These are phyloP conservation scores for Rhinopomastus cyanomelas DNA, from an alignment of 2,113 vertebrate species.

Conservation along the genomic window DNA sequence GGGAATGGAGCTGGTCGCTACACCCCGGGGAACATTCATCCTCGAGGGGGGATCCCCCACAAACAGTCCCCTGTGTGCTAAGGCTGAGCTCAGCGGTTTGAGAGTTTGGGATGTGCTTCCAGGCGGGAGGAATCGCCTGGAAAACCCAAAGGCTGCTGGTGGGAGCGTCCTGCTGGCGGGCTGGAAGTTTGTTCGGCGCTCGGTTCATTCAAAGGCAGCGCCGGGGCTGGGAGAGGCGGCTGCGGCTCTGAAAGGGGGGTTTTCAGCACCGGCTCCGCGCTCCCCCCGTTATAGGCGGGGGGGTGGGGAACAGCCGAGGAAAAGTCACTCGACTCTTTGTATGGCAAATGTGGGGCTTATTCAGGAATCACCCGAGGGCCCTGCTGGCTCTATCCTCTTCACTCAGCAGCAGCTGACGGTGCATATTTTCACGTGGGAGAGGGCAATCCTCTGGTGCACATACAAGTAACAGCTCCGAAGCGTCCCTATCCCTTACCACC, in stretches of 20 bases:
- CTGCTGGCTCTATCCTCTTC: background rate
- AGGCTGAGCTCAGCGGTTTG: background rate
- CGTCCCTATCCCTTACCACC: background rate
- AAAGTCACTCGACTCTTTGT: background rate
- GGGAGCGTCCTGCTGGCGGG: background rate
- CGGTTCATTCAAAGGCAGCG: background rate
- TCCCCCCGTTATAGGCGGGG: rapidly evolving
- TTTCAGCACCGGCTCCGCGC: background rate
- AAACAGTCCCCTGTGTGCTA: too few relatives aligned
- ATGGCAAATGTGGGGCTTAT: background rate
- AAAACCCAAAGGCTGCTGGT: background rate
- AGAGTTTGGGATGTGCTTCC: background rate
- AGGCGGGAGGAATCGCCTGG: background rate
- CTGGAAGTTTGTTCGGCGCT: background rate
- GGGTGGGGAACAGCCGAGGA: background rate
- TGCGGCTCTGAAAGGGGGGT: background rate
- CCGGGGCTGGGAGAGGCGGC: background rate
- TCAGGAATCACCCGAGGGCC: background rate
- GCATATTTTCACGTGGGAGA: background rate
- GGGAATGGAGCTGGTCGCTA: background rate
- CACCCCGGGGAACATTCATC: background rate
- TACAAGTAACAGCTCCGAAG: background rate
- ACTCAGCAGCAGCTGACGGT: background rate
- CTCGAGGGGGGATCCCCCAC: background rate
- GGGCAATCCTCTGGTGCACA: background rate